Percentiles rank a stretch among this genome's conserved stretches.
Conservation (phyloP, 1,140 invertebrate species). For the Aphelenchoides fujianensis region DNA sequence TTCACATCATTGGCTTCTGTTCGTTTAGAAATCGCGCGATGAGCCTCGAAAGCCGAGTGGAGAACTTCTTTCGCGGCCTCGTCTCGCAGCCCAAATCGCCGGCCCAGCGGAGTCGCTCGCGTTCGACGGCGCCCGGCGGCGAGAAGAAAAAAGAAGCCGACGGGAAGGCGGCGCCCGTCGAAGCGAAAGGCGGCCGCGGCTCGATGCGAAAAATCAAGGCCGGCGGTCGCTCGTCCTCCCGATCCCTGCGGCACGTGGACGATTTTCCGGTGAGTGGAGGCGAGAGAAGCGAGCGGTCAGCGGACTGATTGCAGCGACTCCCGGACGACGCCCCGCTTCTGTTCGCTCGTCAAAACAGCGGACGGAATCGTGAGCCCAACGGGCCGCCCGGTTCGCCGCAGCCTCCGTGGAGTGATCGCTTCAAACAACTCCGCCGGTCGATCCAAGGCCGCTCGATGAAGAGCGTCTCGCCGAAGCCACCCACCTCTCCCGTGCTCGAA, state of each 20-base stretch:
- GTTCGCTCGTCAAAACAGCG: neutral
- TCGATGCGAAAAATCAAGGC: slow-evolving; percentile 2
- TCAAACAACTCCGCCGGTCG: neutral
- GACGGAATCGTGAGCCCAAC: neutral
- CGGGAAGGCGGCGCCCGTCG: neutral
- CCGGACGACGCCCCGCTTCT: neutral
- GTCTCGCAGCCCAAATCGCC: no score
- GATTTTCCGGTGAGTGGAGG: slow-evolving; percentile 14
- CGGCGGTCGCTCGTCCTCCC: neutral
- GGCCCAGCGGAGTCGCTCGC: neutral
- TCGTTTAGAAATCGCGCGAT: no score
- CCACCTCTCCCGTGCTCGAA: neutral
- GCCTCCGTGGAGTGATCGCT: slow-evolving; percentile 2
- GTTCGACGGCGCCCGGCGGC: neutral
- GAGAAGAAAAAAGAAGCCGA: slow-evolving; percentile 5
- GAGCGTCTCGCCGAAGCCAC: neutral
- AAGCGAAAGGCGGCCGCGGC: neutral
- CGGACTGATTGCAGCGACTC: neutral
- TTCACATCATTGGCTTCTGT: no score
- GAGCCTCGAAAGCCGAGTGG: slow-evolving; percentile 21
- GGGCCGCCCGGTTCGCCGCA: neutral
- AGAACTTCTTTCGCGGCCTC: slow-evolving; percentile 17
- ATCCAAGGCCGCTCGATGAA: neutral
- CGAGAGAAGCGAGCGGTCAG: no score
- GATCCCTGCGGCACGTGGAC: neutral